Percentiles rank a stretch among this genome's conserved stretches.
Conservation (phyloP, 2,888 invertebrate genomes). For the Scrobipalpa costella region DNA sequence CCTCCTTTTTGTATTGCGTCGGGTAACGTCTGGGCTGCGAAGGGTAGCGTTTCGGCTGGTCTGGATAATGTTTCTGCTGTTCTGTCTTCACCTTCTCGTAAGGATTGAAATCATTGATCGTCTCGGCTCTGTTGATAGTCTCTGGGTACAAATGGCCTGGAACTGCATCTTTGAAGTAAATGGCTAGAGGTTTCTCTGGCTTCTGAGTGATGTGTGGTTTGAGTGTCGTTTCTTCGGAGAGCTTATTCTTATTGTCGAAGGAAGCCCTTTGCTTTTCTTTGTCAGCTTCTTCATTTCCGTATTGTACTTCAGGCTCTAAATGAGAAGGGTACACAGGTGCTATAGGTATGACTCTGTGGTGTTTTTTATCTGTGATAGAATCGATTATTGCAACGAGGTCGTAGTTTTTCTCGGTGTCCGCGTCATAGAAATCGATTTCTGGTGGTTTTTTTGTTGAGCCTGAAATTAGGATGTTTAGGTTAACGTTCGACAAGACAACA, state of each 20-base stretch:
- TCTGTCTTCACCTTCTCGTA: conserved; percentile 37
- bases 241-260: conserved; percentile 49
- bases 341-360: conserved; percentile 54
- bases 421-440: conserved; percentile 75
- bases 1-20: conserved; percentile 32
- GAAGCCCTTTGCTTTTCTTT: conserved; percentile 59
- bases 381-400: conserved; percentile 50
- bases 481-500: neutral
- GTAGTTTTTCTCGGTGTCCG: conserved; percentile 52
- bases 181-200: conserved; percentile 69
- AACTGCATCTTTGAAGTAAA: conserved; percentile 57
- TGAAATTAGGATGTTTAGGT: conserved; percentile 43
- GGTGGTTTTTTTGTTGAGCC: conserved; percentile 58
- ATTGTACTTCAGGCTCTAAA: conserved; percentile 75
- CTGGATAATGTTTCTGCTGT: conserved; percentile 38
- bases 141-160: conserved; percentile 39
- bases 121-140: conserved; percentile 57
- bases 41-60: neutral
- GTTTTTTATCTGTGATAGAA: conserved; percentile 43
- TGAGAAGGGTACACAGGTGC: conserved; percentile 70
- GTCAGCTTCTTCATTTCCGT: conserved; percentile 75
- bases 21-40: neutral
- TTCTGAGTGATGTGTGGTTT: conserved; percentile 75
- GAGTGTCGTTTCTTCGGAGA: conserved; percentile 59
- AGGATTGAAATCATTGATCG: conserved; percentile 54